These are phyloP conservation scores for Cephus runcator DNA, from an alignment of 2,888 invertebrate species.

Conservation along the genomic window DNA sequence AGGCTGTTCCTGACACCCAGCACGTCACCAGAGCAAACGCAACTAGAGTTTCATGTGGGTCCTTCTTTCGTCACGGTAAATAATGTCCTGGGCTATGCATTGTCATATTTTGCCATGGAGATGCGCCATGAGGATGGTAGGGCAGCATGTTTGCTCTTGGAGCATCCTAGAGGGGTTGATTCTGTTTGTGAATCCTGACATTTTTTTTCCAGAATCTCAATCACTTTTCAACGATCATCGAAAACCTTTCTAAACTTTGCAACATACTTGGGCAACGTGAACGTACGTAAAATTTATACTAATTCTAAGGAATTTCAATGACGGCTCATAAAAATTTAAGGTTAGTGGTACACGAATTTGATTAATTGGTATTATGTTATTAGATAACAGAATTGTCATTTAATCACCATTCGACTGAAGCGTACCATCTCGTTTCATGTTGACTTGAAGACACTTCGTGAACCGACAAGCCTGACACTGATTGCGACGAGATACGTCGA, in stretches of 20 bases:
- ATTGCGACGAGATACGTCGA: constrained; percentile 91
- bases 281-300: not conserved
- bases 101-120: constrained; percentile 30
- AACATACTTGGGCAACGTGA: not conserved
- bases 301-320: not conserved
- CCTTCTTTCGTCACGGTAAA: constrained; percentile 7
- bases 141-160: not conserved
- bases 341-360: not conserved
- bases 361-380: not conserved
- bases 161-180: not conserved
- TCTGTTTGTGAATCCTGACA: not conserved
- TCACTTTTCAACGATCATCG: not conserved
- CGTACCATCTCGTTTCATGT: constrained; percentile 95
- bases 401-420: constrained; percentile 22
- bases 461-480: constrained; percentile 96
- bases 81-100: constrained; percentile 32
- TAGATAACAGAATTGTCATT: constrained; percentile 5
- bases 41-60: constrained; percentile 10
- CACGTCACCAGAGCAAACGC: constrained; percentile 16
- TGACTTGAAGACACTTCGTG: constrained; percentile 88
- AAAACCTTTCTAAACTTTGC: not conserved
- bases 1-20: constrained; percentile 55
- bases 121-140: not conserved
- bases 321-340: not conserved
- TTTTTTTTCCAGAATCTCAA: not conserved